Evolutionary conservation across 1,140 invertebrate species (phyloP).

Genomic region (Drosophila triauraria): DNA sequence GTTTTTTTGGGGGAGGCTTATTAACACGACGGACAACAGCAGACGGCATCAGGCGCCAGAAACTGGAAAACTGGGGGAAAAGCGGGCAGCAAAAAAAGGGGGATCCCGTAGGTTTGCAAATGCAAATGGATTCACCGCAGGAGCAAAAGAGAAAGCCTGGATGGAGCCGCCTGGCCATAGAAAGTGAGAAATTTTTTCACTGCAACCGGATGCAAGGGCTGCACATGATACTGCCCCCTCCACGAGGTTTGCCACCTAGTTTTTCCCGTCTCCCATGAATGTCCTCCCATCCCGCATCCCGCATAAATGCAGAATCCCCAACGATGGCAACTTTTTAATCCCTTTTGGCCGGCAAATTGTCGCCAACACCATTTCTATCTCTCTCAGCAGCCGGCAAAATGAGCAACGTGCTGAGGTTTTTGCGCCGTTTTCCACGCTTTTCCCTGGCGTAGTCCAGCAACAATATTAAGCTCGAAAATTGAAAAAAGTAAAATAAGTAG

Average conservation of each 20-base stretch:
- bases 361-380: conserved; percentile 28
- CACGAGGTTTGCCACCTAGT: not conserved
- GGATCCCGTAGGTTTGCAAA: conserved; percentile 59
- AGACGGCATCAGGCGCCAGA: conserved; percentile 5
- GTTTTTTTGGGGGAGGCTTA: conserved; percentile 24
- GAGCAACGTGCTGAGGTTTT: conserved; percentile 23
- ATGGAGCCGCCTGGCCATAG: conserved; percentile 18
- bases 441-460: not conserved
- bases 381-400: not conserved
- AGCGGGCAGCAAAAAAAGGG: not conserved
- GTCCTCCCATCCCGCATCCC: conserved; percentile 13
- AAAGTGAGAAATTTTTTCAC: conserved; percentile 66
- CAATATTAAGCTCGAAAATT: conserved; percentile 19
- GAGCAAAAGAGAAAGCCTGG: conserved; percentile 17
- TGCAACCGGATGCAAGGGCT: conserved; percentile 24
- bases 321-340: conserved; percentile 74
- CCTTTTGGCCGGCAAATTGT: conserved; percentile 75
- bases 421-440: conserved; percentile 18
- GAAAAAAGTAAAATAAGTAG: not conserved
- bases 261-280: conserved; percentile 1
- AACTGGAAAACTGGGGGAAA: conserved; percentile 2
- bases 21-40: conserved; percentile 47
- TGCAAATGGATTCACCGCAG: conserved; percentile 62
- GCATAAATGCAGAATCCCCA: conserved; percentile 71
- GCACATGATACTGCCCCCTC: conserved; percentile 23